phyloP scores from a whole-genome alignment of 2,888 invertebrate genomes.

The Ganaspis brasiliensis region DNA sequence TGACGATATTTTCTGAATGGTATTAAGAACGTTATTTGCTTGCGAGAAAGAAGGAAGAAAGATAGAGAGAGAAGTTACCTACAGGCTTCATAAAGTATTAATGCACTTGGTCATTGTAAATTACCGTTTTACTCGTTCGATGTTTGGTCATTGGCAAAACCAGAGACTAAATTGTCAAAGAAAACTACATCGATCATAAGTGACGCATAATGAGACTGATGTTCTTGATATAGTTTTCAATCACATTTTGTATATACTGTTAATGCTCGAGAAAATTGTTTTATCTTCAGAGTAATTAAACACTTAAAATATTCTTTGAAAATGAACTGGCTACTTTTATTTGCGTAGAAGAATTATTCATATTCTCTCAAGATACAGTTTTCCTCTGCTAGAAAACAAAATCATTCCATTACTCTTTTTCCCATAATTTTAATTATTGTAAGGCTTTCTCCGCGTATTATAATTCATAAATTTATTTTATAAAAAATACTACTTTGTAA shows the following conservation, averaged over 20 bases:
- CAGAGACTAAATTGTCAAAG: conserved; percentile 60
- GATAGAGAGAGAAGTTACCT: conserved; percentile 53
- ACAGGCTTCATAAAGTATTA: conserved; percentile 71
- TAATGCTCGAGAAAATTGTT: too few species aligned
- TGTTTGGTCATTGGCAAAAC: conserved; percentile 61
- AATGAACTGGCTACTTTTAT: too few species aligned
- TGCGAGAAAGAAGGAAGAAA: conserved; percentile 48
- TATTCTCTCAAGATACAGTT: too few species aligned
- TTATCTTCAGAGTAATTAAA: too few species aligned
- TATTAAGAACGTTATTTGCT: conserved; percentile 45
- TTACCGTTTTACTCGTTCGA: conserved; percentile 57
- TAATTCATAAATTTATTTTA: not conserved
- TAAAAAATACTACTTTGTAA: conserved; percentile 2
- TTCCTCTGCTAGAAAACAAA: too few species aligned
- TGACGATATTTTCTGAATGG: conserved; percentile 11
- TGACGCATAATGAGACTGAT: conserved; percentile 29
- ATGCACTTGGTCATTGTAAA: conserved; percentile 72
- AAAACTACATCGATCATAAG: conserved; percentile 66
- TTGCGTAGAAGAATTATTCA: too few species aligned
- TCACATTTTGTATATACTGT: too few species aligned
- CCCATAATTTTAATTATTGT: not conserved
- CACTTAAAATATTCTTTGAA: too few species aligned
- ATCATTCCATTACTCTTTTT: not conserved
- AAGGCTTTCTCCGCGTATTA: not conserved
- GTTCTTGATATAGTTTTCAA: too few species aligned